Percentiles rank a stretch among this genome's conserved stretches.
Conservation (phyloP, 1,140 invertebrate genomes). For the Pseudomyrmex pallidus region DNA sequence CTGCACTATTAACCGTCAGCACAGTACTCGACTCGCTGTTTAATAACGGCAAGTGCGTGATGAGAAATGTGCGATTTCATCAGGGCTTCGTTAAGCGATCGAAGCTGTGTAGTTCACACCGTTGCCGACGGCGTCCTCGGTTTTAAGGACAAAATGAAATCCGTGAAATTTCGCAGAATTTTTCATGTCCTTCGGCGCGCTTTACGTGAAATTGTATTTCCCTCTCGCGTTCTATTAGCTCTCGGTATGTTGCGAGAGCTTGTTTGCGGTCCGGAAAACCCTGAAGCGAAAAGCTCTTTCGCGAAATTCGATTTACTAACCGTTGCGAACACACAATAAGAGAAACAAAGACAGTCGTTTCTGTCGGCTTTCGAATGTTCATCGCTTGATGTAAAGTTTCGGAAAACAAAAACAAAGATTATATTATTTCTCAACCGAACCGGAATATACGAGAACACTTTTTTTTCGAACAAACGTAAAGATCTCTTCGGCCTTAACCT, state of each 20-base stretch:
- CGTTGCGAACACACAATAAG: not conserved
- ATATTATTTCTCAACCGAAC: not conserved
- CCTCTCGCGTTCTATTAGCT: not conserved
- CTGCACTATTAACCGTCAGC: not conserved
- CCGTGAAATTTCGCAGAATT: conserved; percentile 9
- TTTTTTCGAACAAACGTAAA: not conserved
- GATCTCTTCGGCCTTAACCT: conserved; percentile 23
- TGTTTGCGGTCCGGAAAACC: not conserved
- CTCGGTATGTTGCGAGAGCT: not conserved
- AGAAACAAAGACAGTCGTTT: not conserved
- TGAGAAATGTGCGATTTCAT: conserved; percentile 32
- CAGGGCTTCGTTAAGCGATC: conserved; percentile 5
- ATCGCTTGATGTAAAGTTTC: not conserved
- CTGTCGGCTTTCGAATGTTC: not conserved
- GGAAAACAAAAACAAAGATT: too few species aligned
- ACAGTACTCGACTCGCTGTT: not conserved
- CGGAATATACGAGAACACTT: not conserved
- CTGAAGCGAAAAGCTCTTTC: conserved; percentile 15
- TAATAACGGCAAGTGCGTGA: not conserved
- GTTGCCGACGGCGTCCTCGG: not conserved
- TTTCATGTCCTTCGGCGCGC: not conserved
- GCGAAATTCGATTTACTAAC: conserved; percentile 22
- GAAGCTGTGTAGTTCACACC: not conserved
- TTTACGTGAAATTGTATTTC: conserved; percentile 28
- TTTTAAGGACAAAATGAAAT: conserved; percentile 42